These are phyloP conservation scores for Dryomyza anilis DNA, from an alignment of 2,888 invertebrate genomes.

Conservation along the genomic window DNA sequence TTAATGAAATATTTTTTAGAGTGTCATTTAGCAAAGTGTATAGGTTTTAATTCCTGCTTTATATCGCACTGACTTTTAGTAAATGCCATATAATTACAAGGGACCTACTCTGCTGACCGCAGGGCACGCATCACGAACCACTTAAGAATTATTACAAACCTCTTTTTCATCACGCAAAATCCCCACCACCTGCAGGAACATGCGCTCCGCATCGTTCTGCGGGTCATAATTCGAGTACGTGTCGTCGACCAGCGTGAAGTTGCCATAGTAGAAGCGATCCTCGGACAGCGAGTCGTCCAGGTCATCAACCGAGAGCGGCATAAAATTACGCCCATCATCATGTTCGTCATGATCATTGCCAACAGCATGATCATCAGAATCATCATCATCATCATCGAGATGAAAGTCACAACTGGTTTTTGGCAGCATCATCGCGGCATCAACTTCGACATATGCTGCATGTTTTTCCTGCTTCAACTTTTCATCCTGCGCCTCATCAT, in stretches of 20 bases:
- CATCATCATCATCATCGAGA: conserved; percentile 31
- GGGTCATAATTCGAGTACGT: conserved; percentile 59
- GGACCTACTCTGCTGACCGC: too few species aligned
- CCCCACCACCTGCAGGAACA: conserved; percentile 61
- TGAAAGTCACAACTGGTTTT: too few species aligned
- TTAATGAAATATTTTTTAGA: not conserved
- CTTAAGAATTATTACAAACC: conserved; percentile 48
- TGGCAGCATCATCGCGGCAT: too few species aligned
- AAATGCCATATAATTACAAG: too few species aligned
- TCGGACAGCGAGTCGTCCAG: conserved; percentile 48
- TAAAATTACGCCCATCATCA: conserved; percentile 40
- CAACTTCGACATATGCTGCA: conserved; percentile 35
- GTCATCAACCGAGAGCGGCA: conserved; percentile 28
- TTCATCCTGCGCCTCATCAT: conserved; percentile 37
- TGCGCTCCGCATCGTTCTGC: conserved; percentile 61
- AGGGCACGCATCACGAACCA: not conserved
- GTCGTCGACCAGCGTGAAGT: conserved; percentile 60
- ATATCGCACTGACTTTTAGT: too few species aligned
- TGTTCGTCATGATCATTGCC: conserved; percentile 38
- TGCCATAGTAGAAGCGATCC: conserved; percentile 49
- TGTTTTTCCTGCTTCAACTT: conserved; percentile 22
- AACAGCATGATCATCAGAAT: conserved; percentile 35
- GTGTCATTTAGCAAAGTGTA: not conserved
- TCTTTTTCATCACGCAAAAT: conserved; percentile 61
- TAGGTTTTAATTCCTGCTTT: not conserved